Base-by-base conservation (phyloP, 1,140 invertebrate genomes). In the Elymnias hypermnestra region DNA sequence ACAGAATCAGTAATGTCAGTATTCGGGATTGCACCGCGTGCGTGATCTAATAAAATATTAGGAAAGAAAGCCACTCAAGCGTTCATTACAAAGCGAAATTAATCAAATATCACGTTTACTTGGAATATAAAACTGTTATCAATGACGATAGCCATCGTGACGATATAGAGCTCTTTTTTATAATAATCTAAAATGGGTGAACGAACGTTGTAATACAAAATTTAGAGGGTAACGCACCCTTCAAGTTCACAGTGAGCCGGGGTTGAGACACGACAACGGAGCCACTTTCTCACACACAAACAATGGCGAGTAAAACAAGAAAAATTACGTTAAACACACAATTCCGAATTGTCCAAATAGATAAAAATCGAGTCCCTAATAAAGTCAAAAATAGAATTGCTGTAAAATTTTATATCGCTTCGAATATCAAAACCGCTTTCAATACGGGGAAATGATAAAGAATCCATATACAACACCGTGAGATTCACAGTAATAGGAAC, bases 201-300 rank as follows among this genome's bases (percentile, higher is more conserved):
- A 33, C 7, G 29, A 14, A 15, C 9, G 18, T 22, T 38, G 8
- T 22, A 7, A 1, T 15, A 12, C 29, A 13, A 18, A 33, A 41
- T 43, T 31, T 50, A 64, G 68, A 67, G 75, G 73, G 72, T 77
- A 75, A 72, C 66, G 70, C 70, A 78, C 78, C 78, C 78, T 57
- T 70, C 72, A 71, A 72, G 66, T 68, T 67, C 67, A 58, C 49
- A 61, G 68, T 59, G 59, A 64, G 54, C 56, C 53, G 62, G 66
- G 72, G 64, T 65, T 63, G 65, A 43, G 37, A 46, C 26, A 31
- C 45, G 46, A 50, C 45, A 38, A 49, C 44, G 31, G 29, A 25
- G 36, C 35, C 39, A 36, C 38, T 36, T 42, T 57, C 36, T 43
- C 59, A 68, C 57, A 65, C 48, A 63, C 46, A 41, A 48, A 53